Conservation (phyloP, 2,888 invertebrate species). For the Rhogogaster chlorosoma region DNA sequence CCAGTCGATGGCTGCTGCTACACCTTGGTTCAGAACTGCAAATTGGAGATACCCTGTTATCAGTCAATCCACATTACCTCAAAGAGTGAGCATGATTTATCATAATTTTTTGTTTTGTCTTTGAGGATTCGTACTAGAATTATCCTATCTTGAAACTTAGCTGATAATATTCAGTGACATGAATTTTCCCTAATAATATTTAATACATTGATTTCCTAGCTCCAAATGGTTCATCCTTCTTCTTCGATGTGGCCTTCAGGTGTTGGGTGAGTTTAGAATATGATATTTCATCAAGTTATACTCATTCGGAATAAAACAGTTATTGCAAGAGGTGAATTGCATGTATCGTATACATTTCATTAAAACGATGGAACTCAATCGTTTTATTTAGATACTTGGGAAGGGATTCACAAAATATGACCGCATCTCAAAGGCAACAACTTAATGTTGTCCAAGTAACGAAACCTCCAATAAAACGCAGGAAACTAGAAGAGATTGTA, state of each 20-base stretch:
- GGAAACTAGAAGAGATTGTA: conserved; percentile 64
- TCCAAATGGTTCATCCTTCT: conserved; percentile 23
- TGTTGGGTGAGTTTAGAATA: conserved; percentile 39
- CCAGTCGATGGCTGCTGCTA: conserved; percentile 55
- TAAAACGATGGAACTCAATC: neutral
- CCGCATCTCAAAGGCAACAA: conserved; percentile 13
- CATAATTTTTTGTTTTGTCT: neutral
- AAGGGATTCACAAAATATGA: conserved; percentile 12
- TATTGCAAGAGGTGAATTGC: neutral
- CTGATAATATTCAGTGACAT: neutral
- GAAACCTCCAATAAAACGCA: conserved; percentile 56
- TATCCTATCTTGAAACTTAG: neutral
- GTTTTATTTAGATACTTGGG: neutral
- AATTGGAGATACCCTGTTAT: conserved; percentile 63
- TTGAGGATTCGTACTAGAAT: too few species aligned
- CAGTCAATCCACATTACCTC: conserved; percentile 61
- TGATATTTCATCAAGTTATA: neutral
- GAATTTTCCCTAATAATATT: neutral
- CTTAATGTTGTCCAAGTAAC: conserved; percentile 38
- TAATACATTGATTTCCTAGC: neutral
- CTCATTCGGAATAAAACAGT: neutral
- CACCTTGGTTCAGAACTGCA: conserved; percentile 60
- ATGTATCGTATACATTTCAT: neutral
- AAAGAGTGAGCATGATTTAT: conserved; percentile 60
- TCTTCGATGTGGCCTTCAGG: conserved; percentile 36